Conservation (phyloP, 2,888 invertebrate genomes). For the Zaprionus bogoriensis region DNA sequence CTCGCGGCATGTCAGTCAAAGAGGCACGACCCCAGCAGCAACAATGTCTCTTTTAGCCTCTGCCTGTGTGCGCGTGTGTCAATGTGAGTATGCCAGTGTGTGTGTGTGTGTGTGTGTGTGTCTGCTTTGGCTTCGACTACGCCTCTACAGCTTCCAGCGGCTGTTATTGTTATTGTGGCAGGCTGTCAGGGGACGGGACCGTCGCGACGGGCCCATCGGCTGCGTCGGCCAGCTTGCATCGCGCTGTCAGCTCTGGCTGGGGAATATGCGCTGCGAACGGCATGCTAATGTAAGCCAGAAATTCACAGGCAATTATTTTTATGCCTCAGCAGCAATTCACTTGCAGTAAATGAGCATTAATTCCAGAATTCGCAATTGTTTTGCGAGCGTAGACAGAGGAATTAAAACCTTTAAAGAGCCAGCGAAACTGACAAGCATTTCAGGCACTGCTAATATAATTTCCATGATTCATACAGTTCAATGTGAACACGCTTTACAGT, state of each 20-base stretch:
- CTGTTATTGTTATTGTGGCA: conserved; percentile 18
- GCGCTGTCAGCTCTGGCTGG: too few species aligned
- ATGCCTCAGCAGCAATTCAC: neutral
- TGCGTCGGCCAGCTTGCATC: conserved; percentile 25
- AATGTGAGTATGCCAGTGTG: neutral
- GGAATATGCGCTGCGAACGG: neutral
- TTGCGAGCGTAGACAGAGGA: too few species aligned
- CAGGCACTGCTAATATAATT: too few species aligned
- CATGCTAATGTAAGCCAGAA: too few species aligned
- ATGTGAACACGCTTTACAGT: too few species aligned
- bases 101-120: neutral
- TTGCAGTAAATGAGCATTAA: too few species aligned
- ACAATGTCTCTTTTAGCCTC: conserved; percentile 2
- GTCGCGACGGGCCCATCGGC: conserved; percentile 12
- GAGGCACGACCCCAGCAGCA: conserved; percentile 48
- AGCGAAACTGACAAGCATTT: too few species aligned
- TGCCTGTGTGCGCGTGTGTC: neutral
- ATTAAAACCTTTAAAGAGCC: too few species aligned
- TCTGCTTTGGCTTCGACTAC: neutral
- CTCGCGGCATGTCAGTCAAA: conserved; percentile 66
- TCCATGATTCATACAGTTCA: too few species aligned
- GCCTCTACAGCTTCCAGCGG: neutral
- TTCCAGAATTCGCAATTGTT: too few species aligned
- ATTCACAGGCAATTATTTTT: neutral
- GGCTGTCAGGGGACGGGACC: conserved; percentile 9